phyloP scores from a whole-genome alignment of 2,797 vertebrate species.

The Tadarida brasiliensis region DNA sequence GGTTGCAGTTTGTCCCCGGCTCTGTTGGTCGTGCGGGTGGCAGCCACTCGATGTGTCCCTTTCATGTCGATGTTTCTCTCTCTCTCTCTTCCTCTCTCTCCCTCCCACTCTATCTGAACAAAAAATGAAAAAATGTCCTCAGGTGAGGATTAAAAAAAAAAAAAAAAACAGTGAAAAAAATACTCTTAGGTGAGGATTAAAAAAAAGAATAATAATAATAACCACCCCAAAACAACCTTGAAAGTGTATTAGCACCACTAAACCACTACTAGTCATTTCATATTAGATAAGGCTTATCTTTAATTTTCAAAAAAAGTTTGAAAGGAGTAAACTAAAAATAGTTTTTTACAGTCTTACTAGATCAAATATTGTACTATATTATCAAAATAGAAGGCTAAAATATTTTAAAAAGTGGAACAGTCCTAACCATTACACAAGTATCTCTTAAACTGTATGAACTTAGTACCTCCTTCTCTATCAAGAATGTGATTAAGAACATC shows the following conservation, averaged over 20 bases:
- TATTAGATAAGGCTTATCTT: constrained; percentile 16
- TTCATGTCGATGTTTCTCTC: too few relatives aligned
- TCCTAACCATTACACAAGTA: constrained; percentile 4
- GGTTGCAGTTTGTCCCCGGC: too few relatives aligned
- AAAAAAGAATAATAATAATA: too few relatives aligned
- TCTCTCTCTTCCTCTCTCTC: too few relatives aligned
- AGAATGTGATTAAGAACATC: constrained; percentile 95
- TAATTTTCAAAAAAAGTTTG: constrained; percentile 46
- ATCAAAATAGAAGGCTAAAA: constrained; percentile 54
- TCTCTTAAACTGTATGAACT: neutral
- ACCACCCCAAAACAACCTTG: neutral
- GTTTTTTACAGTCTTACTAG: constrained; percentile 37
- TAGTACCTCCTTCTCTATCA: constrained; percentile 92
- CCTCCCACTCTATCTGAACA: too few relatives aligned
- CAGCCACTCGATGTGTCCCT: too few relatives aligned
- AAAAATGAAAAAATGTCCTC: too few relatives aligned
- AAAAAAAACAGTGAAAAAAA: too few relatives aligned
- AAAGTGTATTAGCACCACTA: constrained; percentile 4
- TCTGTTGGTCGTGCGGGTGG: too few relatives aligned
- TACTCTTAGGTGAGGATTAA: too few relatives aligned
- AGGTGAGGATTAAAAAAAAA: too few relatives aligned
- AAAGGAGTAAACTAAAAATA: constrained; percentile 60
- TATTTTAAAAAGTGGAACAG: constrained; percentile 37
- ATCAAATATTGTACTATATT: constrained; percentile 26
- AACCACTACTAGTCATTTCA: constrained; percentile 5